Evolutionary conservation across 2,888 invertebrate genomes (phyloP), one percentile per base, ranked within the genome.

Genomic region (Ptychoptera albimana): DNA sequence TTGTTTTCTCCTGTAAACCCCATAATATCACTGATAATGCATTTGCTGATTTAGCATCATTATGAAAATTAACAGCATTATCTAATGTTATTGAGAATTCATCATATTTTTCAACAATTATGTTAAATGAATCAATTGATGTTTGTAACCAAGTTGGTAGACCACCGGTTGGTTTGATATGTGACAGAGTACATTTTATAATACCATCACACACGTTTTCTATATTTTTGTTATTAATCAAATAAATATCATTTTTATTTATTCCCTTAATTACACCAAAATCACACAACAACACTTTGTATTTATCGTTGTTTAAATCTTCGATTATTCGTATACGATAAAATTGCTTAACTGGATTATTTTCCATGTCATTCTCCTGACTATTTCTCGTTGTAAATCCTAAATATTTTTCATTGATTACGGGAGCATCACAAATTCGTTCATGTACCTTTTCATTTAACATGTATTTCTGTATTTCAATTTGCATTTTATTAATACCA

Each of bases 131-230:
- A 49, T 79, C 74, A 29, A 73, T 73, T 0, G 82, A 52, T 3
- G 56, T 52, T 9, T 49, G 44, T 0, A 59, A 53, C 64, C 64
- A 64, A 1, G 37, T 44, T 32, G 45, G 43, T 7, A 69, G 67
- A 1, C 74, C 77, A 0, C 80, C 79, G 0, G 82, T 79, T 0
- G 87, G 79, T 16, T 67, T 61, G 9, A 88, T 71, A 14, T 80
- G 79, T 2, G 73, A 74, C 42, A 89, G 58, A 56, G 79, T 78
- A 49, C 86, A 80, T 50, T 73, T 73, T 15, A 77, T 66, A 0
- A 76, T 75, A 1, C 74, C 74, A 46, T 75, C 72, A 0, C 72
- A 70, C 1, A 72, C 59, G 0, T 60, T 57, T 8, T 60, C 55
- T 49, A 80, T 79, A 8, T 68, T 59, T 1, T 63, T 53, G 10